These are phyloP conservation scores for Drosophila formosana DNA, from an alignment of 2,888 invertebrate species.

Conservation along the genomic window DNA sequence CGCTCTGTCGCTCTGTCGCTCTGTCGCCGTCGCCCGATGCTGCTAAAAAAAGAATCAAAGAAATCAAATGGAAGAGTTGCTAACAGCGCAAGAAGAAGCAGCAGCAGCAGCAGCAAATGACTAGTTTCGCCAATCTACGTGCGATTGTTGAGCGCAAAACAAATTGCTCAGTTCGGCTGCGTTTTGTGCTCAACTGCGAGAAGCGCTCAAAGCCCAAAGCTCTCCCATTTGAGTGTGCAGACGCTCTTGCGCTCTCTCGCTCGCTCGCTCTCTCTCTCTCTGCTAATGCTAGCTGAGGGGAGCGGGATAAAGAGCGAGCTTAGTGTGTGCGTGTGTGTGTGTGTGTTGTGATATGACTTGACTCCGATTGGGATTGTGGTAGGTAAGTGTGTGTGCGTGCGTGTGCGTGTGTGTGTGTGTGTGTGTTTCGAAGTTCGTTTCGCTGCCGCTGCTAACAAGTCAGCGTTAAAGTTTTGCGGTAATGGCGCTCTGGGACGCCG, in stretches of 20 bases:
- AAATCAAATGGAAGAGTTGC: conserved; percentile 79
- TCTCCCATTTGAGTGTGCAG: conserved; percentile 29
- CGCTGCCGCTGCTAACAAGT: conserved; percentile 62
- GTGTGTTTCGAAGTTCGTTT: conserved; percentile 74
- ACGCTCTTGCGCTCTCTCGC: conserved; percentile 35
- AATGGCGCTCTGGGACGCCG: conserved; percentile 74
- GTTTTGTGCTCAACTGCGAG: conserved; percentile 31
- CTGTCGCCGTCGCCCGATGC: conserved; percentile 15
- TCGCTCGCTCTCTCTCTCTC: not conserved
- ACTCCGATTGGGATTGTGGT: conserved; percentile 42
- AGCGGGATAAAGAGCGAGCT: not conserved
- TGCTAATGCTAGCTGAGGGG: not conserved
- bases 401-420: conserved; percentile 21
- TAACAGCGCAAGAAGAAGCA: conserved; percentile 9
- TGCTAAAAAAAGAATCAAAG: conserved; percentile 68
- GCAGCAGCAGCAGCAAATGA: conserved; percentile 31
- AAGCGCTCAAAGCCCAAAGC: conserved; percentile 38
- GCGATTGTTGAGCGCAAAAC: conserved; percentile 13
- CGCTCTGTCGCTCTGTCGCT: conserved; percentile 27
- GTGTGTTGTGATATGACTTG: conserved; percentile 44
- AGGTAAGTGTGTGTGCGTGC: conserved; percentile 37
- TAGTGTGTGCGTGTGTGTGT: conserved; percentile 34
- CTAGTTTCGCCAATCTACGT: conserved; percentile 13
- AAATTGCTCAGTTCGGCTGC: conserved; percentile 3
- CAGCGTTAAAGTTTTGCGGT: conserved; percentile 80